phyloP scores from a whole-genome alignment of 2,797 vertebrate genomes.

The Percopsis omiscomaycus region DNA sequence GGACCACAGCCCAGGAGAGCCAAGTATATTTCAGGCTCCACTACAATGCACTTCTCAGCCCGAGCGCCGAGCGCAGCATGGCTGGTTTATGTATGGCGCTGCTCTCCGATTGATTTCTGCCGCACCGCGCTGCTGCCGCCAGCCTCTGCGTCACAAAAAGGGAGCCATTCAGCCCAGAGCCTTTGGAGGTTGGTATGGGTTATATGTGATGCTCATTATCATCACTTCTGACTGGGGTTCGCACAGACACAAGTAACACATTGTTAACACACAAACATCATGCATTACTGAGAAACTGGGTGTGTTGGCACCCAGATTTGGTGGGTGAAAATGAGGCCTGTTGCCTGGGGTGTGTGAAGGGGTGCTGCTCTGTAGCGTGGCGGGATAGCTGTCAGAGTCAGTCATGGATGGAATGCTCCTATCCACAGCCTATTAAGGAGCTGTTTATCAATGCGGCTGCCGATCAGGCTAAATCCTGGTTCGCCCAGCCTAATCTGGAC shows the following conservation, averaged over 20 bases:
- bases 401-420: conserved; percentile 74
- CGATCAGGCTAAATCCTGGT: conserved; percentile 57
- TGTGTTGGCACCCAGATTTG: conserved; percentile 18
- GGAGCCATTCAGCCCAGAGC: conserved; percentile 29
- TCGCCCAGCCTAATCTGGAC: conserved; percentile 66
- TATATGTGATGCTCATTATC: conserved; percentile 29
- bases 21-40: conserved; percentile 53
- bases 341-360: conserved; percentile 21
- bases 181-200: conserved; percentile 26
- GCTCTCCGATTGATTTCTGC: conserved; percentile 46
- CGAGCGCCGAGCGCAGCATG: conserved; percentile 31
- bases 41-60: conserved; percentile 51
- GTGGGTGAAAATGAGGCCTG: conserved; percentile 62
- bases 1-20: conserved; percentile 49
- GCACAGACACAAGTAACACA: conserved; percentile 35
- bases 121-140: conserved; percentile 2
- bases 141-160: conserved; percentile 32
- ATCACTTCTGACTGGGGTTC: conserved; percentile 15
- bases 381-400: conserved; percentile 70
- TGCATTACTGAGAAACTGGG: conserved; percentile 25
- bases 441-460: conserved; percentile 73
- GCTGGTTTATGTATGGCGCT: conserved; percentile 53
- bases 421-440: conserved; percentile 72
- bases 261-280: conserved; percentile 30
- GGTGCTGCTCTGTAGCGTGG: conserved; percentile 69